Evolutionary conservation across 2,888 invertebrate species (phyloP), one percentile per base, ranked within the genome.

Genomic region (Girardia tigrina): DNA sequence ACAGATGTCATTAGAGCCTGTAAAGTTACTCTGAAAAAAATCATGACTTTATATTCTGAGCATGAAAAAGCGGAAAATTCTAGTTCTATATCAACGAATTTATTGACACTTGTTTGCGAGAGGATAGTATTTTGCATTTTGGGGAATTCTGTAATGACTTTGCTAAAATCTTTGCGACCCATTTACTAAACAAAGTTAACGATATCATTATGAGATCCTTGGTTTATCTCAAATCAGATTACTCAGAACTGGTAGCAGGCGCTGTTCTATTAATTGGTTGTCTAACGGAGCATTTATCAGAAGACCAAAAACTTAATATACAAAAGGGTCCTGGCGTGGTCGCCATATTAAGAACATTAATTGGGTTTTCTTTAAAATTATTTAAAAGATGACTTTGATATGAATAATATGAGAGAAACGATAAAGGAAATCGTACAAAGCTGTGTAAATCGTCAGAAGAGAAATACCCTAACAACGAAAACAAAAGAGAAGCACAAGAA

Each of bases 21-120:
- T 75, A 36, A 56, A 29, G 27, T 70, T 12, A 14, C 42, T 70
- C 36, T 78, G 27, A 28, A 42, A 16, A 56, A 56, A 23, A 56
- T 56, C 4, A 56, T 56, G 56, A n/a, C 56, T 56, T 16, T 56
- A 8, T 56, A 8, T 16, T 56, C 56, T 16, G n/a, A 4, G 4
- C n/a, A 20, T 56, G 20, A 4, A 56, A 12, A 6, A 16, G 23
- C 56, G 4, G 56, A 56, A 2, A 56, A 56, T 56, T 8, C 56
- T 12, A 16, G 23, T 56, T 56, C 56, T 16, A 12, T 56, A n/a
- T 56, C 56, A 12, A 2, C n/a, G 87, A 88, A 14, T 88, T 91
- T 86, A 89, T 91, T 42, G 90, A 90, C 80, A 88, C 89, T 71
- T 90, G 91, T 81, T 85, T 91, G 0, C 82, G 89, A 73, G 90